These are phyloP conservation scores for Picathartes gymnocephalus DNA, from an alignment of 2,113 vertebrate genomes.

Conservation along the genomic window DNA sequence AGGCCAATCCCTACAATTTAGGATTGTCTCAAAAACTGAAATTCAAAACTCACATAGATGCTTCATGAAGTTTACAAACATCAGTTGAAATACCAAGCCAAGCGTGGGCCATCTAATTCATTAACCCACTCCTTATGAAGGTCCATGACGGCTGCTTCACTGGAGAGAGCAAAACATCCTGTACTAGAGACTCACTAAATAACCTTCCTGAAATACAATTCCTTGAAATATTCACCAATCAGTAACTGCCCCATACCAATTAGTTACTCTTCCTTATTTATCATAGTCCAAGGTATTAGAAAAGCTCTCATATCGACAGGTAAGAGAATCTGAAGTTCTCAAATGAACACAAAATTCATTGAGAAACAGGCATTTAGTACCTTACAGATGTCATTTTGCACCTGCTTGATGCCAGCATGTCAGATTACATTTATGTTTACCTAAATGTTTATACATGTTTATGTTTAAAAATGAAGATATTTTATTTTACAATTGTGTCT, in stretches of 20 bases:
- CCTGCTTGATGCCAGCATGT: neutral
- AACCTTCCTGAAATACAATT: neutral
- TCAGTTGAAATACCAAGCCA: neutral
- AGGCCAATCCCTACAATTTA: neutral
- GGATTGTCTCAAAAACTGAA: neutral
- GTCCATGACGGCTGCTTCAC: neutral
- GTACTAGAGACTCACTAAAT: neutral
- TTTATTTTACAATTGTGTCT: accelerated
- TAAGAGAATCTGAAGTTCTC: neutral
- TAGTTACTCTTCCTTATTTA: neutral
- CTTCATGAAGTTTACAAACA: neutral
- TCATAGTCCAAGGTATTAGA: neutral
- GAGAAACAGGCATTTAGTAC: neutral
- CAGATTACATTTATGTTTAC: neutral
- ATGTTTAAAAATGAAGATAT: neutral
- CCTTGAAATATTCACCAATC: neutral
- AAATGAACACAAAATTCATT: neutral
- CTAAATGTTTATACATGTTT: neutral
- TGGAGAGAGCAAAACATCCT: neutral
- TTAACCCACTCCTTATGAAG: neutral
- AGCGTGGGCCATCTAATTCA: neutral
- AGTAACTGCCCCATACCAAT: neutral
- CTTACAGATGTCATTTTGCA: neutral
- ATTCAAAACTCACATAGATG: neutral
- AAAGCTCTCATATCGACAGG: neutral